Base-by-base conservation (phyloP, 2,113 vertebrate genomes). In the Dasyornis broadbenti region DNA sequence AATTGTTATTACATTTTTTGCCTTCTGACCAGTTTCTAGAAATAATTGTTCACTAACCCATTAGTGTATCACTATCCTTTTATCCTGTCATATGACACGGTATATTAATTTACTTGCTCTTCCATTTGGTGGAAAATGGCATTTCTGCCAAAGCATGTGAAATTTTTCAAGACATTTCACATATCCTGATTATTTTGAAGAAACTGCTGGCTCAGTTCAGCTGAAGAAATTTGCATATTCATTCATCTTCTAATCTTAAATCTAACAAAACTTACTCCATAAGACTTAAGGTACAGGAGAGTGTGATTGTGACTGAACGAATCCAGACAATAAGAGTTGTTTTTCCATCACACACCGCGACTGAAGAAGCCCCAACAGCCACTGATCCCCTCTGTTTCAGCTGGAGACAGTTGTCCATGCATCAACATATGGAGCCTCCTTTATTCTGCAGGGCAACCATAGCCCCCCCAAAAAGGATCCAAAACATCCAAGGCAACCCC, bases 101-200 rank as follows among this genome's bases (percentile, higher is more conserved):
- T 10, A 3, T 28, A 40, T 79, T 60, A 42, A 47, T 90, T 52
- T 61, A 5, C 37, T 82, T 60, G 9, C 21, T 95, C 37, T 92
- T 76, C 76, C 31, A 33, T 93, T 71, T 52, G 40, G 70, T 30
- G 66, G 33, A 87, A 20, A 82, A 66, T 47, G 66, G 16, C 5
- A 50, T 64, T 91, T 95, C 75, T 75, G 42, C 78, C 42, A 84
- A 93, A 89, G 79, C 26, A 30, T 10, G 5, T 8, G 13, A 73
- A 71, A 11, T 33, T 70, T 90, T 90, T 73, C 31, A 53, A 70
- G 64, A 63, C 17, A 13, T 77, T 94, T 94, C 42, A 89, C 23
- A 21, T 61, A 59, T 15, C 26, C 54, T 84, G 39, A 50, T 71
- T 68, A 63, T 87, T 91, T 78, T 84, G 23, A 89, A 35, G 47